Evolutionary conservation across 1,140 invertebrate species (phyloP).

Genomic region (Sinonovacula constricta): DNA sequence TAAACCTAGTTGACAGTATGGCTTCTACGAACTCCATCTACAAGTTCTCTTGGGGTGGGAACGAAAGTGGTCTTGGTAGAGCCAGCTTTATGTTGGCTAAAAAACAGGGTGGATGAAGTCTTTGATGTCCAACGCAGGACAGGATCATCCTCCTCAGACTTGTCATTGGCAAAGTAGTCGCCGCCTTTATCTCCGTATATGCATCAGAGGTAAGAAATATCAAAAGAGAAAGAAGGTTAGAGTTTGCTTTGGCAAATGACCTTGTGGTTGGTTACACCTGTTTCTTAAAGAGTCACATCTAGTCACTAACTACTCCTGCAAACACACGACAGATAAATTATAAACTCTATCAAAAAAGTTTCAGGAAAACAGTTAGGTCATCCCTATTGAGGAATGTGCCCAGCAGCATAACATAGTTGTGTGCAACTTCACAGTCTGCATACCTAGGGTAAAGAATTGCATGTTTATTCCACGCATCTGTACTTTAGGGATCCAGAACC

Average conservation of each 20-base stretch:
- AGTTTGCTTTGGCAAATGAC: constrained; percentile 25
- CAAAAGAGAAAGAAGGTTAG: constrained; percentile 7
- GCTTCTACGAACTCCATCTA: too few species aligned
- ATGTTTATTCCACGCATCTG: constrained; percentile 17
- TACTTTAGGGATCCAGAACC: constrained; percentile 3
- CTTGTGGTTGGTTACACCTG: constrained; percentile 12
- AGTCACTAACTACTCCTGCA: constrained; percentile 3
- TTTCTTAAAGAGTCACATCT: constrained; percentile 13
- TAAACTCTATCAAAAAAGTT: too few species aligned
- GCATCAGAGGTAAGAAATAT: neutral
- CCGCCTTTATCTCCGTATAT: too few species aligned
- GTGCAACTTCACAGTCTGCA: constrained; percentile 11
- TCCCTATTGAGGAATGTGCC: constrained; percentile 21
- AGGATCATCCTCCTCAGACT: too few species aligned
- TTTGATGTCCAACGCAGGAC: too few species aligned
- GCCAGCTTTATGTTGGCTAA: too few species aligned
- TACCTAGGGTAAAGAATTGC: constrained; percentile 5
- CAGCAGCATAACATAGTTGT: constrained; percentile 20
- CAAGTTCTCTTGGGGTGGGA: too few species aligned
- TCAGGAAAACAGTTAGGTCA: constrained; percentile 14
- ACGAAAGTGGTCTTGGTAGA: too few species aligned
- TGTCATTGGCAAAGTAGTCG: too few species aligned
- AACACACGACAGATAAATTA: constrained; percentile 20
- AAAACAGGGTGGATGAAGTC: too few species aligned
- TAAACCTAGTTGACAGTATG: too few species aligned